These are phyloP conservation scores for Sinhomidia bicolor DNA, from an alignment of 2,888 invertebrate species.

Conservation along the genomic window DNA sequence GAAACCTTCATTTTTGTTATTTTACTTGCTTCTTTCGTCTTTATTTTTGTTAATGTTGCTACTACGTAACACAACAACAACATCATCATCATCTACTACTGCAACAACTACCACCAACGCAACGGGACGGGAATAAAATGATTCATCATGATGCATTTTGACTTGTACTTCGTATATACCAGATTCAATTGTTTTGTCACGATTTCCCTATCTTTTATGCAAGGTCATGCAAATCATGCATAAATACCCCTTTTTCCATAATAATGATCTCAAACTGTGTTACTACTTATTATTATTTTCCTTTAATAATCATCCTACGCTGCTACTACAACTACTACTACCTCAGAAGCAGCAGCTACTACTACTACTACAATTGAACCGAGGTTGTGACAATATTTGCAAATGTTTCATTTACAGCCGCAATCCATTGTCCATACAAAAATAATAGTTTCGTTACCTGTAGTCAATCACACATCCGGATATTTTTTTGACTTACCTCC, in stretches of 20 bases:
- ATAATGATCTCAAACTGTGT: constrained; percentile 67
- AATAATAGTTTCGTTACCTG: not conserved
- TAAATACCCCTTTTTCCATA: constrained; percentile 65
- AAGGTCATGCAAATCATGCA: constrained; percentile 70
- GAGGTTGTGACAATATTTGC: constrained; percentile 58
- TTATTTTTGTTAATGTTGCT: constrained; percentile 23
- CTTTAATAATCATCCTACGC: constrained; percentile 33
- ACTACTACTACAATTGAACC: constrained; percentile 21
- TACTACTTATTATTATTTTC: constrained; percentile 57
- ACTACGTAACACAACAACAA: too few relatives aligned
- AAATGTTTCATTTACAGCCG: not conserved
- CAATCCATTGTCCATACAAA: constrained; percentile 1
- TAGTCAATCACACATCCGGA: constrained; percentile 30
- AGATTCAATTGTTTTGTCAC: constrained; percentile 76
- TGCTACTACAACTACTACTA: not conserved
- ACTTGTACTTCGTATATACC: constrained; percentile 41
- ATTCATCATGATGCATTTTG: constrained; percentile 53
- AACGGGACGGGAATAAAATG: constrained; percentile 56
- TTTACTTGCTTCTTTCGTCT: constrained; percentile 28
- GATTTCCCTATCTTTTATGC: constrained; percentile 65
- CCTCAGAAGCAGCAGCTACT: not conserved
- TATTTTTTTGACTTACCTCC: constrained; percentile 13
- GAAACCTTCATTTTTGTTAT: constrained; percentile 36
- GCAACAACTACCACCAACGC: constrained; percentile 37
- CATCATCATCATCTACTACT: not conserved